Base-by-base conservation (phyloP, 2,888 invertebrate species). In the Melanostoma scalare region DNA sequence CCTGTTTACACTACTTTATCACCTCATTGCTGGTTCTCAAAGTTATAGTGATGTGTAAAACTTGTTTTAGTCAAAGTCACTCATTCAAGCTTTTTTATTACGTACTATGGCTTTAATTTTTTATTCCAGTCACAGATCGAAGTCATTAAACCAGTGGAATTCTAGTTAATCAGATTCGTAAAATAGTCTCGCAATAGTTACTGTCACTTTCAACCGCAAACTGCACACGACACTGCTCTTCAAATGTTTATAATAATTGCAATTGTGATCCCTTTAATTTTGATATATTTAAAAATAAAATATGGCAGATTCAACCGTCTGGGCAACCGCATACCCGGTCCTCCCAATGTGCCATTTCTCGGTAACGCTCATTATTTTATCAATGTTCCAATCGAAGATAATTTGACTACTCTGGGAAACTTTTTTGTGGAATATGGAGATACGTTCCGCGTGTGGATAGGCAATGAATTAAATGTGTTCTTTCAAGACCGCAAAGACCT, bases 391-490 rank as follows among this genome's bases (percentile, higher is more conserved):
- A 10, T 4, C 3, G 80, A 80, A 10, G 8, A 42, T 1, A 58
- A 74, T 53, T 33, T 80, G 6, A 58, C 30, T 0, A 40, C 42
- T 20, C 89, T 92, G 53, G 79, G 89, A 80, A 89, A 44, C 3
- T 65, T 38, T 10, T 46, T 42, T 20, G 2, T 5, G 4, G 4
- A 40, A 35, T 71, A 75, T 46, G 74, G 74, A 85, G 67, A 61
- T 2, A 69, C 72, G n/a, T 68, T 55, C 38, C 74, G 78, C 3
- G 4, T 87, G n/a, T 86, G 87, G 86, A n/a, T 86, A 8, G 85
- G 85, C 5, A 53, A 63, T 35, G 73, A 81, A 30, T 75, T 87
- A 1, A 69, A 85, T 46, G 52, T 87, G 8, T 38, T 87, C 0
- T 72, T 86, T 56, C 36, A 6, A 4, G 69, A 86, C 60, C 56